Base-by-base conservation (phyloP, 2,888 invertebrate genomes). In the Lasius platythorax region DNA sequence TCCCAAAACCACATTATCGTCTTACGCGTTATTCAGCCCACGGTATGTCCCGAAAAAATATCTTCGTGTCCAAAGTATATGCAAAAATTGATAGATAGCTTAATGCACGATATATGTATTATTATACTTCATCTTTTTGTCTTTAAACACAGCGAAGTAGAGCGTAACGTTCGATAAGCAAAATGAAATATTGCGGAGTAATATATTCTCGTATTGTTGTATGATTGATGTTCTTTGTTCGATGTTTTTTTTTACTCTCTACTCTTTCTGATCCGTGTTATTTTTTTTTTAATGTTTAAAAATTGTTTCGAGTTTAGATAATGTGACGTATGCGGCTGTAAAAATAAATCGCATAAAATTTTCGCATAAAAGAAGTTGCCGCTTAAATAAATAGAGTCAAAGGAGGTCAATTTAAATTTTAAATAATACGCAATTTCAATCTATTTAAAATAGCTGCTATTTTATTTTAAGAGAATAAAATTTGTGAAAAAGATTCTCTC, bases 1-100 rank as follows among this genome's bases (percentile, higher is more conserved):
- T 87, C 85, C 86, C 85, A 86, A 85, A 87, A 87, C 84, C 87
- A 72, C 86, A 37, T 30, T 53, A 56, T 56, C 67, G 40, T 68
- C 79, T 85, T 83, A 70, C 37, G 61, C 63, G 70, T 84, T 58
- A 46, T 23, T 61, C 46, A 37, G 15, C n/a, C 28, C n/a, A 56
- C 40, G 53, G 28, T 68, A 3, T 18, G 33, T 53, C 2, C 6
- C 6, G 9, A 2, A n/a, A 56, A 78, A 68, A 53, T 68, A 12
- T 9, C 40, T 6, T 15, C 12, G 28, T 18, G 28, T 56, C 53
- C 15, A 40, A 28, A 56, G 8, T 67, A 12, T 28, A 37, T 3
- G 23, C 46, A 50, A 30, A 50, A 56, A 56, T 70, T 53, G 18
- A 37, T 67, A n/a, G 15, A 2, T n/a, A 43, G n/a, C 18, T 70